A percentile compares a stretch with the other conserved stretches of the same genome.
phyloP scores from a whole-genome alignment of 2,888 invertebrate genomes.

The Baronia brevicornis region DNA sequence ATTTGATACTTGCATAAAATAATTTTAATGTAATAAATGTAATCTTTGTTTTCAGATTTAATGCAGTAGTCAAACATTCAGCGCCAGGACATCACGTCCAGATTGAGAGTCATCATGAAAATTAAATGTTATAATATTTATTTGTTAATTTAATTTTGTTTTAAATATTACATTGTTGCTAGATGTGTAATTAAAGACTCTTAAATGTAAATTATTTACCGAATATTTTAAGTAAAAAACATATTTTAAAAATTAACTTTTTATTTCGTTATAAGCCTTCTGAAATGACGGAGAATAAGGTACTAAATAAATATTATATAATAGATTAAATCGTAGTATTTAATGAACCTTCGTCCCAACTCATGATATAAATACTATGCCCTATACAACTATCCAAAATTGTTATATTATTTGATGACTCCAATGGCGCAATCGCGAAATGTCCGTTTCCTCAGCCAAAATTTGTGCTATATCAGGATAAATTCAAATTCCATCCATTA shows the following conservation, averaged over 20 bases:
- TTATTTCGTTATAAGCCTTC: background rate
- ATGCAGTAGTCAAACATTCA: conserved; percentile 74
- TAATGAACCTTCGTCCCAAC: too few species aligned
- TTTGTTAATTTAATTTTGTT: conserved; percentile 24
- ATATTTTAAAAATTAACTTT: background rate
- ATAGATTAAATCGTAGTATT: too few species aligned
- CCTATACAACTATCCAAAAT: too few species aligned
- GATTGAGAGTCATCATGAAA: conserved; percentile 52
- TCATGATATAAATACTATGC: too few species aligned
- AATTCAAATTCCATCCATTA: too few species aligned
- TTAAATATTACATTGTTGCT: conserved; percentile 43
- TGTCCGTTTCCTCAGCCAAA: too few species aligned
- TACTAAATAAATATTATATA: too few species aligned
- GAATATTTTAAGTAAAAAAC: conserved; percentile 6
- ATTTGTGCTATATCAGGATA: too few species aligned
- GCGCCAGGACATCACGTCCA: conserved; percentile 60
- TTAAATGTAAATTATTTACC: conserved; percentile 19
- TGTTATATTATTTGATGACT: too few species aligned
- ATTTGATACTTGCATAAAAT: conserved; percentile 6
- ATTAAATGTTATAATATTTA: conserved; percentile 25
- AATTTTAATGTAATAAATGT: conserved; percentile 9
- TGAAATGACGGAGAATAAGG: too few species aligned
- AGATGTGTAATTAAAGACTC: conserved; percentile 58
- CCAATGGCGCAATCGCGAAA: too few species aligned
- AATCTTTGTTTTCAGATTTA: conserved; percentile 55